phyloP scores from a whole-genome alignment of 2,797 vertebrate species.

The Lophotriccus pileatus region DNA sequence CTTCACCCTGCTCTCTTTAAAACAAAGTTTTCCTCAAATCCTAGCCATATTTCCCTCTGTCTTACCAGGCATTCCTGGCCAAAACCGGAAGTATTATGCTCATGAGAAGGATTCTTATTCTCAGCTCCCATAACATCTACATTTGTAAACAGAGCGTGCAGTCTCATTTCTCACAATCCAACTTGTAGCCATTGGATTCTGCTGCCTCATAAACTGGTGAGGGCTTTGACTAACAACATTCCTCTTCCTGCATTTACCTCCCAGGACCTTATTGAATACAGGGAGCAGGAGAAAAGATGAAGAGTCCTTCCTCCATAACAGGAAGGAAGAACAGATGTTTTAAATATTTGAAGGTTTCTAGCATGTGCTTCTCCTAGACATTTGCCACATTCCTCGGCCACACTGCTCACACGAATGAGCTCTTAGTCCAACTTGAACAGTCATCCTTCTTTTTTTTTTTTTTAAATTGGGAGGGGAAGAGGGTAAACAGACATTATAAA shows the following conservation, averaged over 20 bases:
- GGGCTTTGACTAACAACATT: background rate
- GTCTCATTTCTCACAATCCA: background rate
- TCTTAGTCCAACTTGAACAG: background rate
- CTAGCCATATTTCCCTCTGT: background rate
- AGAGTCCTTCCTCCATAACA: background rate
- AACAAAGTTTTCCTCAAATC: background rate
- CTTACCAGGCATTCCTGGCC: background rate
- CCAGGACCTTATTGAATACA: background rate
- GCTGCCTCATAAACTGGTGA: background rate
- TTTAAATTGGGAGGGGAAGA: background rate
- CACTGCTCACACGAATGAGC: background rate
- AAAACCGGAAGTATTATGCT: background rate
- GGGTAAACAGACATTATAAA: background rate
- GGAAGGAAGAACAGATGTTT: background rate
- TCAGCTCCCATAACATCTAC: background rate
- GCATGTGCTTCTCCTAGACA: background rate
- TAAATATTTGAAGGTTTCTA: background rate
- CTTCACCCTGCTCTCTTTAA: background rate
- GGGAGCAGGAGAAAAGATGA: background rate
- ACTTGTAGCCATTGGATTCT: background rate
- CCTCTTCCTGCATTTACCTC: background rate
- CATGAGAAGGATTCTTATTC: background rate
- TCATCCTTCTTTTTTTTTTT: background rate
- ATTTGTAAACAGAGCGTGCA: background rate
- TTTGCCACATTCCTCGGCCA: background rate